phyloP scores from a whole-genome alignment of 1,140 invertebrate species.

The Drosophila erecta region DNA sequence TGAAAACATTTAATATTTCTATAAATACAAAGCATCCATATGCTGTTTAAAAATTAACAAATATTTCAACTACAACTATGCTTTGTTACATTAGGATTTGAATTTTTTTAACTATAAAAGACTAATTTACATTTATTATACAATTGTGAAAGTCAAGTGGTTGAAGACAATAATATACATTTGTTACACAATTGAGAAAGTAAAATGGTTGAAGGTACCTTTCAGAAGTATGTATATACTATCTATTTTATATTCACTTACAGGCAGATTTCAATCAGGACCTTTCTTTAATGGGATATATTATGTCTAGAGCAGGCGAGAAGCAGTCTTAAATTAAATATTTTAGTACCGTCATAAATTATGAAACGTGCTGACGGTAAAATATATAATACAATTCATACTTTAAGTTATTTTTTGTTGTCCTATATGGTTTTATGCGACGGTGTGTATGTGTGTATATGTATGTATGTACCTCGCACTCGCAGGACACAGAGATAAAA shows the following conservation, averaged over 20 bases:
- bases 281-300: neutral
- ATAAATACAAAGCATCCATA: no score
- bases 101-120: no score
- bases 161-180: no score
- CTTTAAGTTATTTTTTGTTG: conserved; percentile 14
- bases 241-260: neutral
- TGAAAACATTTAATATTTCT: no score
- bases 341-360: conserved; percentile 3
- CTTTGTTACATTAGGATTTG: neutral
- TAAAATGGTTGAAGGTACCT: no score
- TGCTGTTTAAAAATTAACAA: no score
- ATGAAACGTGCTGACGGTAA: conserved; percentile 10
- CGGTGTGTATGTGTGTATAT: conserved; percentile 3
- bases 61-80: no score
- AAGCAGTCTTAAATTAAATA: neutral
- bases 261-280: conserved; percentile 3
- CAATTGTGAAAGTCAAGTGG: no score
- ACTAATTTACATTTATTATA: no score
- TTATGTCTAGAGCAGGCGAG: neutral
- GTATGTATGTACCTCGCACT: conserved; percentile 45
- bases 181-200: no score
- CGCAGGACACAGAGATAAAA: conserved; percentile 32
- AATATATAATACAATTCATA: conserved; percentile 5
- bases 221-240: neutral
- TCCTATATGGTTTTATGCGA: conserved; percentile 1